Percentiles rank a stretch among this genome's conserved stretches.
Conservation (phyloP, 2,888 invertebrate genomes). For the Apodemia duryi region DNA sequence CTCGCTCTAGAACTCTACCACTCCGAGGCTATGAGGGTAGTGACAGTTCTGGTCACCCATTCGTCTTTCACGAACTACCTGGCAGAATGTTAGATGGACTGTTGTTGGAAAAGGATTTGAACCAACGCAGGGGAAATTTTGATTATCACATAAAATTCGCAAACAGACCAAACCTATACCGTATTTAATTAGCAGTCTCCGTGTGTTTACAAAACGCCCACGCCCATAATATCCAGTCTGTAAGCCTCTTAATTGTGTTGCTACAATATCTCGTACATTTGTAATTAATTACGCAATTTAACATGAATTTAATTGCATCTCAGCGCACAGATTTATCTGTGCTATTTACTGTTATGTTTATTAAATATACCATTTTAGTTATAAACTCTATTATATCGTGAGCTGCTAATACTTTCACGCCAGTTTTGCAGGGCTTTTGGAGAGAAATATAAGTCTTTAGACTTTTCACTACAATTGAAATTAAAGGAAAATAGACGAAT, state of each 20-base stretch:
- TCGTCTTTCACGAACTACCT: too few relatives aligned
- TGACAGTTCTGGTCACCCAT: too few relatives aligned
- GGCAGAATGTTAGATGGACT: too few relatives aligned
- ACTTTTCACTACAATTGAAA: too few relatives aligned
- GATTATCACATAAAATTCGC: too few relatives aligned
- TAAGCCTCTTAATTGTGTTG: slow-evolving; percentile 15
- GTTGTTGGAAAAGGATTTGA: too few relatives aligned
- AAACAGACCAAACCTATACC: background rate
- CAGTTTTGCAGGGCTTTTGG: background rate
- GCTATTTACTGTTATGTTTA: slow-evolving; percentile 15
- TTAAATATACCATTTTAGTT: slow-evolving; percentile 12
- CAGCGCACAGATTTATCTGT: slow-evolving; percentile 14
- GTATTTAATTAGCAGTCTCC: slow-evolving; percentile 11
- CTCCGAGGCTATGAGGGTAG: too few relatives aligned
- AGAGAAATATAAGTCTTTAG: background rate
- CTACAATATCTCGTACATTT: slow-evolving; percentile 10
- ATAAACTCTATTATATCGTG: slow-evolving; percentile 4
- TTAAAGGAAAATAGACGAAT: too few relatives aligned
- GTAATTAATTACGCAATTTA: slow-evolving; percentile 14
- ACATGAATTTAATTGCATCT: slow-evolving; percentile 15
- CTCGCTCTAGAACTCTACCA: too few relatives aligned
- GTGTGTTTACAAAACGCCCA: slow-evolving; percentile 10
- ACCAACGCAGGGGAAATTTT: too few relatives aligned
- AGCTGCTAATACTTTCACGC: slow-evolving; percentile 1
- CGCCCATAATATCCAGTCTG: slow-evolving; percentile 13